Evolutionary conservation across 1,140 invertebrate species (phyloP), one percentile per base, ranked within the genome.

Genomic region (Homarus americanus): DNA sequence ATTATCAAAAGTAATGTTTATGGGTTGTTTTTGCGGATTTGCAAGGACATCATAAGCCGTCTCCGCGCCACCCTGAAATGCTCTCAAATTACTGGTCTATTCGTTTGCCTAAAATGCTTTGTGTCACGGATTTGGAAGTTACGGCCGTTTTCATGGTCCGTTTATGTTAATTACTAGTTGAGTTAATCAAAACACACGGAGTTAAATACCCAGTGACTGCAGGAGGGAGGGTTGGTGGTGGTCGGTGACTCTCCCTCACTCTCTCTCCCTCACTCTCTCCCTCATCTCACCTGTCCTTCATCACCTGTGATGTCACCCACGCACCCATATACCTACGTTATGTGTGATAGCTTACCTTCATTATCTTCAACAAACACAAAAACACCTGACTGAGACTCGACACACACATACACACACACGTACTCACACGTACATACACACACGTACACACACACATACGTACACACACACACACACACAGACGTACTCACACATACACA

Each of bases 1-100:
- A 87, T 87, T 87, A 87, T 80, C 76, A 87, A n/a, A 32, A 80
- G 40, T 40, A 69, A 79, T 79, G 78, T 87, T 80, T 80, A 87
- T 53, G 75, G 44, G 34, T 87, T 87, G 86, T 87, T 87, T 87
- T 76, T 87, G 86, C 75, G 86, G 75, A 44, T 44, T 38, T n/a
- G n/a, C 17, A 40, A 7, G 44, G 32, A 34, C 83, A 32, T 20
- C 20, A 58, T n/a, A 36, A 73, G 28, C 84, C 73, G 72, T 10
- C 34, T 34, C 36, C 24, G 32, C n/a, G 53, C 34, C 72, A 63
- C n/a, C 49, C 58, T n/a, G 69, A 75, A 85, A 49, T 75, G 41
- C 72, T 44, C 24, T n/a, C 66, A 85, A 85, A 73, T 85, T 85
- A 85, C 75, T 41, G 44, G 84, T 44, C 17, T 66, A 87, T 87